Base-by-base conservation (phyloP, 1,140 invertebrate genomes). In the Drosophila guanche region DNA sequence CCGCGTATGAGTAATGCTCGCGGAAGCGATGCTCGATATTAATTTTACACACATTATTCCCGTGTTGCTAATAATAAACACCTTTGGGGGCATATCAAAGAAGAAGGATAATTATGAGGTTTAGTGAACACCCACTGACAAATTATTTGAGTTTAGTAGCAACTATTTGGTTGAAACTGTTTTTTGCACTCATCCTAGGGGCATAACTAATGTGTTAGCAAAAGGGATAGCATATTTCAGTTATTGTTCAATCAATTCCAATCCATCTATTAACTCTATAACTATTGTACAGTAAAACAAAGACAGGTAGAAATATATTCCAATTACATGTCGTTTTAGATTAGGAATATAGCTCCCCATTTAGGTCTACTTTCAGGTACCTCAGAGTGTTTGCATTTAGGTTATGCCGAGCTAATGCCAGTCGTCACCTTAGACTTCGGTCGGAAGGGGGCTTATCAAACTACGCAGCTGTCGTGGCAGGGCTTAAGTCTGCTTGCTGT, bases 41-140 rank as follows among this genome's bases (percentile, higher is more conserved):
- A 86, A 83, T 86, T 79, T 86, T 88, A 52, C 83, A 69, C 74
- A 67, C 69, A 80, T 81, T 86, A 86, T 86, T 86, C 81, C 83
- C 81, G 65, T 56, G 81, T 68, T 70, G 83, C 81, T 78, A 78
- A 86, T 86, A 86, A 86, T 78, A 81, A 86, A 86, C 81, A 86
- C 81, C 81, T 86, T 86, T 60, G 62, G 71, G 76, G 83, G 51
- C 69, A 77, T 74, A 86, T 86, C 77, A 80, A 70, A 76, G 63
- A 83, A 74, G 74, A 76, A 63, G 67, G 58, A 74, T 51, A 65
- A 72, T 85, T 59, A 75, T 66, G 57, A 61, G 61, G 56, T 47
- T 33, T 20, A 20, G 42, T 43, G 40, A n/a, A n/a, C n/a, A n/a
- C n/a, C n/a, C n/a, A 29, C 14, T 50, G 69, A 72, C 67, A 71